A percentile compares a stretch with the other conserved stretches of the same genome.
phyloP scores from a whole-genome alignment of 2,797 vertebrate species.

The Gallinago nigripennis region DNA sequence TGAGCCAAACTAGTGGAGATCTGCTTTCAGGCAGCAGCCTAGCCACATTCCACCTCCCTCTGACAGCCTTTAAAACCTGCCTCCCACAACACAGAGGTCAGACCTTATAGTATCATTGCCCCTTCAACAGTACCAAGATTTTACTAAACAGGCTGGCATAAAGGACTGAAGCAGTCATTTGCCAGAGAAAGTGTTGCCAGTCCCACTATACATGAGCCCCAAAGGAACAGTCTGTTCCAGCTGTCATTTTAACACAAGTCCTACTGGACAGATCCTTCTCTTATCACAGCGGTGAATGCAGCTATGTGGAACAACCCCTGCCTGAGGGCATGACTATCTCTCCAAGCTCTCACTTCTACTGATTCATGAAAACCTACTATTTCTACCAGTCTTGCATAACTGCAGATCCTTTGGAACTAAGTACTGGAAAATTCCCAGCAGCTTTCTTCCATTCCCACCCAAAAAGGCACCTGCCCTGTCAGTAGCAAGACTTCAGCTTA shows the following conservation, averaged over 20 bases:
- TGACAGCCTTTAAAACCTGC: not conserved
- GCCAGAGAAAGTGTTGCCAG: not conserved
- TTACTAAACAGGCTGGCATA: not conserved
- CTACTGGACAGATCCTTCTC: not conserved
- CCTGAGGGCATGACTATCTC: not conserved
- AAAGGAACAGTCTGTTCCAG: not conserved
- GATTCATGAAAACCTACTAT: not conserved
- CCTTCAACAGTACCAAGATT: not conserved
- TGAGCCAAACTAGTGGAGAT: not conserved
- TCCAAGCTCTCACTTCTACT: not conserved
- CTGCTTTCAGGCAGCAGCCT: not conserved
- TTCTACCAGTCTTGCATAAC: not conserved
- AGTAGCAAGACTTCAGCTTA: conserved; percentile 49
- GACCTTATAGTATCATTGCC: not conserved
- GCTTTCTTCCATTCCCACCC: not conserved
- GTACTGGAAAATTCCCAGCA: not conserved
- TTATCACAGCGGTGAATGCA: not conserved
- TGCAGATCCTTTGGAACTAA: not conserved
- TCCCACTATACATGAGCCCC: not conserved
- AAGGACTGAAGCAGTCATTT: not conserved
- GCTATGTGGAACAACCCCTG: not conserved
- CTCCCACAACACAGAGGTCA: not conserved
- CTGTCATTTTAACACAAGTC: not conserved
- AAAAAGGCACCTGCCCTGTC: not conserved
- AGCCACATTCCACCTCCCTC: not conserved